Percentiles rank a stretch among this genome's conserved stretches.
Evolutionary conservation across 2,797 vertebrate species (phyloP).

Genomic region (Brachyrhaphis roseni): DNA sequence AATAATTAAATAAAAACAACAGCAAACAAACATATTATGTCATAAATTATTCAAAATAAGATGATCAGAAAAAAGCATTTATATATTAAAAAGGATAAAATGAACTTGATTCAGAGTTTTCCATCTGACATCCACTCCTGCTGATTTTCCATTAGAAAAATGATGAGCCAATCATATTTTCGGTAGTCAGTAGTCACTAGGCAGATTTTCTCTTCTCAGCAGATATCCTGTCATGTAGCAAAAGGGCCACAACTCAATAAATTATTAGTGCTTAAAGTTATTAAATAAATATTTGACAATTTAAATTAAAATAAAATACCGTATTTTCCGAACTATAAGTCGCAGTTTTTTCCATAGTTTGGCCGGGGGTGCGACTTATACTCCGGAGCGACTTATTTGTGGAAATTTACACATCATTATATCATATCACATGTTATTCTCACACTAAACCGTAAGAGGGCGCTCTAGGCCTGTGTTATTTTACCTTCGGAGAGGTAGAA

Average conservation of each 20-base stretch:
- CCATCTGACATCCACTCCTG: neutral
- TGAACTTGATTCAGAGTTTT: neutral
- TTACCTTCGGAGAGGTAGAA: no score
- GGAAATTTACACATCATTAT: no score
- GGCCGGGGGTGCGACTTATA: no score
- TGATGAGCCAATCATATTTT: neutral
- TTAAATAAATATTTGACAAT: neutral
- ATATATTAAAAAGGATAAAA: neutral
- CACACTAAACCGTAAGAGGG: no score
- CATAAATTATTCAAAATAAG: neutral
- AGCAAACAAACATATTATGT: neutral
- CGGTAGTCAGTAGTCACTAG: neutral
- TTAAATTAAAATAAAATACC: neutral
- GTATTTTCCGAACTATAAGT: no score
- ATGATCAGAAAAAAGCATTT: neutral
- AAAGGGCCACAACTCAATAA: neutral
- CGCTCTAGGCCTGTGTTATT: no score
- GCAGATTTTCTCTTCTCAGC: neutral
- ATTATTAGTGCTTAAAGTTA: neutral
- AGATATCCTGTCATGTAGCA: neutral
- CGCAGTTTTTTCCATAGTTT: no score
- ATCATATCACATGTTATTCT: no score
- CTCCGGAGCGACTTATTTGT: no score
- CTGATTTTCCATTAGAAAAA: neutral
- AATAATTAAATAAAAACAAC: neutral